A percentile compares a stretch with the other conserved stretches of the same genome.
Evolutionary conservation across 2,113 vertebrate genomes (phyloP).

Genomic region (Corapipo altera): DNA sequence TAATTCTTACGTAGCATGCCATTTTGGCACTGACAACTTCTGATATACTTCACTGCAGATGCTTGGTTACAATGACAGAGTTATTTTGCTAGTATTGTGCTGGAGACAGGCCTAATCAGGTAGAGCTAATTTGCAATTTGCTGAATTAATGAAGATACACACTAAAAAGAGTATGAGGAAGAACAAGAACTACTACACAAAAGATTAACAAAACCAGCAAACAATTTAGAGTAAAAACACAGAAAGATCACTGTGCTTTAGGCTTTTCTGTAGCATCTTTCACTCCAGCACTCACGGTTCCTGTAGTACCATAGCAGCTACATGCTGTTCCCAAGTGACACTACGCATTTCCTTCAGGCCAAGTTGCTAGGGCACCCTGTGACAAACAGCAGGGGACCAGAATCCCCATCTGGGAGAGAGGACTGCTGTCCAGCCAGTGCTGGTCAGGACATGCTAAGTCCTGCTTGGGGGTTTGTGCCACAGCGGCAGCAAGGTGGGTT

Average conservation of each 20-base stretch:
- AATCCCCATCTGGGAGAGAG: not conserved
- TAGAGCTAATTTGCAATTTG: slow-evolving; percentile 24
- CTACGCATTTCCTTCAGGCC: not conserved
- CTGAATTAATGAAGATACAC: slow-evolving; percentile 2
- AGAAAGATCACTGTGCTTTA: not conserved
- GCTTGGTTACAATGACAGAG: not conserved
- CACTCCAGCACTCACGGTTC: not conserved
- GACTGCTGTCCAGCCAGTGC: fast-evolving
- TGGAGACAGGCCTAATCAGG: not conserved
- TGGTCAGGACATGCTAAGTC: not conserved
- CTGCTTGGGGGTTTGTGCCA: not conserved
- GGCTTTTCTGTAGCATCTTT: not conserved
- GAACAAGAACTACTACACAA: not conserved
- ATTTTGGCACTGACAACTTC: not conserved
- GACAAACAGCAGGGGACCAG: not conserved
- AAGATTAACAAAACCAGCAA: not conserved
- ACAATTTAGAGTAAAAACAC: not conserved
- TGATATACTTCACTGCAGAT: not conserved
- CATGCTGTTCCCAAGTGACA: not conserved
- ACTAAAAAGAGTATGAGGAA: not conserved
- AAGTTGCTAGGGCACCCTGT: not conserved
- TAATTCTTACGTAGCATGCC: slow-evolving; percentile 15
- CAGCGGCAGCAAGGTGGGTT: not conserved
- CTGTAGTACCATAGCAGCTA: not conserved
- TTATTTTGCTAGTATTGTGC: not conserved